Percentiles rank a stretch among this genome's conserved stretches.
Conservation (phyloP, 2,797 vertebrate species). For the Mycteria americana region DNA sequence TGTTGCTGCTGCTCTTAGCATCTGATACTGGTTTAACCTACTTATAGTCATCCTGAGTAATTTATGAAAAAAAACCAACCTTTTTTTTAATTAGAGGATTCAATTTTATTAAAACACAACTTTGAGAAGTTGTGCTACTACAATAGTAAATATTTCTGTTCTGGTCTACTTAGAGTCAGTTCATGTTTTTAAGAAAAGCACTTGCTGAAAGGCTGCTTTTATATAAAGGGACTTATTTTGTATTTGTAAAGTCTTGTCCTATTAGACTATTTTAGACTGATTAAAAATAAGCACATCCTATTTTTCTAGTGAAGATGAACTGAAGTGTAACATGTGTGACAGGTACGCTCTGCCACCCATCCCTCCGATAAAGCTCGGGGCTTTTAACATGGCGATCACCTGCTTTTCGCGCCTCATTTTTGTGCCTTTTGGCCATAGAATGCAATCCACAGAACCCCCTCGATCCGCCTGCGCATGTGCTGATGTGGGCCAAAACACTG, state of each 20-base stretch:
- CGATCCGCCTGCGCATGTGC: too few species aligned
- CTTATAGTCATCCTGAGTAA: not conserved
- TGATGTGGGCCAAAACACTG: too few species aligned
- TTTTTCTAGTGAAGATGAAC: not conserved
- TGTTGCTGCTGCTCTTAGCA: not conserved
- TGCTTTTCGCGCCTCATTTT: too few species aligned
- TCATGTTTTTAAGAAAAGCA: not conserved
- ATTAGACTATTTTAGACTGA: not conserved
- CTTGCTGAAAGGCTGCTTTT: not conserved
- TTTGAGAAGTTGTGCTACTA: not conserved
- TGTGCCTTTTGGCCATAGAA: too few species aligned
- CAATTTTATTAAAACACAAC: not conserved
- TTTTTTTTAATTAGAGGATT: not conserved
- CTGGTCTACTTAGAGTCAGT: not conserved
- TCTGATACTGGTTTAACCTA: not conserved
- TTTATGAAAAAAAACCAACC: not conserved
- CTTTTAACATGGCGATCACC: too few species aligned
- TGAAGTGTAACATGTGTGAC: not conserved
- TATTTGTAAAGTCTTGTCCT: not conserved
- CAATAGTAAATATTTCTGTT: not conserved
- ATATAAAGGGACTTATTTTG: not conserved
- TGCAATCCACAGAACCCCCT: too few species aligned
- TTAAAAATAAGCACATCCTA: not conserved
- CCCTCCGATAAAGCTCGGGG: too few species aligned
- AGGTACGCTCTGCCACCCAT: too few species aligned